phyloP scores from a whole-genome alignment of 2,888 invertebrate genomes.

The Dynastes grantii region DNA sequence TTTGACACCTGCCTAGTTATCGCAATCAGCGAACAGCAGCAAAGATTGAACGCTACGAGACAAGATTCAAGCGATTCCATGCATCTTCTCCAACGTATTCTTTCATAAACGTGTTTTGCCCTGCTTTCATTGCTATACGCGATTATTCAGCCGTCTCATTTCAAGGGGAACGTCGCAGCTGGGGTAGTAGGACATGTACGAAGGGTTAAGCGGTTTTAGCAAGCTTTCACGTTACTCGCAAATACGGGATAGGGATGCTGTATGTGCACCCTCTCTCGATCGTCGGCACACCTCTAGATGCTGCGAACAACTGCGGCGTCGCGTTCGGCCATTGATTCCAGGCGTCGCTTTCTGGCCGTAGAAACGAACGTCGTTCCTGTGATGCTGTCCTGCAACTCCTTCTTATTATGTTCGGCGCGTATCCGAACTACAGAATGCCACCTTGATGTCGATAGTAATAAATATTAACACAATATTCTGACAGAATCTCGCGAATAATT shows the following conservation, averaged over 20 bases:
- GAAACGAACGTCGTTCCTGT: constrained; percentile 53
- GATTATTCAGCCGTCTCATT: not conserved
- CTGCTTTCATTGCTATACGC: not conserved
- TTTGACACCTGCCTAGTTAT: not conserved
- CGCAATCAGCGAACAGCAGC: not conserved
- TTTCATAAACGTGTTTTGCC: not conserved
- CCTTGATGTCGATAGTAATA: not conserved
- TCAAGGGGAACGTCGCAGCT: constrained; percentile 14
- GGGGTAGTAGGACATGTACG: not conserved
- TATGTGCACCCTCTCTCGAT: not conserved
- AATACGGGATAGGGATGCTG: constrained; percentile 55
- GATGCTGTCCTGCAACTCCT: constrained; percentile 31
- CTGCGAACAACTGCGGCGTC: constrained; percentile 65
- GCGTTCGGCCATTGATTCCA: constrained; percentile 68
- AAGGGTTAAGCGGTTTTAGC: constrained; percentile 41
- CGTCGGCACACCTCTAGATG: constrained; percentile 66
- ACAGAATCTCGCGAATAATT: constrained; percentile 7
- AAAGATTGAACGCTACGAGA: not conserved
- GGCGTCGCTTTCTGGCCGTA: constrained; percentile 54
- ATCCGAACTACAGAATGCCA: not conserved
- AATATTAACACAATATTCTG: constrained; percentile 1
- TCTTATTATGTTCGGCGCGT: constrained; percentile 20
- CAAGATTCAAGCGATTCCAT: not conserved
- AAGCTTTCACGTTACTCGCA: constrained; percentile 20
- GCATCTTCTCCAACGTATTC: not conserved